Percentiles rank a stretch among this genome's conserved stretches.
phyloP scores from a whole-genome alignment of 2,113 vertebrate species.

The Amphilophus citrinellus region DNA sequence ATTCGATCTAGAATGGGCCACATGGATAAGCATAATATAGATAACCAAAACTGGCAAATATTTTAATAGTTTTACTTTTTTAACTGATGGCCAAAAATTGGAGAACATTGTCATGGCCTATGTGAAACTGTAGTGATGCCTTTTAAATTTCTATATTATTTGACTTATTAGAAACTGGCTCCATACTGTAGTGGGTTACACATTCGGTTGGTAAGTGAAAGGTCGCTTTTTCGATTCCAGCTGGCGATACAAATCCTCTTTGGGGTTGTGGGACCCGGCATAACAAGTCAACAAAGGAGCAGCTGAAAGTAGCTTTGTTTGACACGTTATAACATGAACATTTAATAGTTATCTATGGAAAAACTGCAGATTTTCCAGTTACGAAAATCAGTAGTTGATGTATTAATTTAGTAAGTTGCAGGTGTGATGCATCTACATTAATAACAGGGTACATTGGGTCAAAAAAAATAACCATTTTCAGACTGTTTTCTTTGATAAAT shows the following conservation, averaged over 20 bases:
- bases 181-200: not conserved
- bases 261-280: not conserved
- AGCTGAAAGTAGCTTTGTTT: not conserved
- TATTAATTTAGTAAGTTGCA: conserved; percentile 1
- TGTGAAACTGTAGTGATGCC: no score
- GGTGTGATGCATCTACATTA: not conserved
- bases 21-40: not conserved
- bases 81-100: not conserved
- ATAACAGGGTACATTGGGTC: no score
- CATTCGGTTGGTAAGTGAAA: not conserved
- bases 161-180: not conserved
- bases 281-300: not conserved
- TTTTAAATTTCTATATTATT: not conserved
- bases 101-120: no score
- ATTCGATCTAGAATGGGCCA: not conserved
- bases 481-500: not conserved
- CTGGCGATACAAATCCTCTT: not conserved
- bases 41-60: not conserved
- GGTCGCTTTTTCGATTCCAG: not conserved
- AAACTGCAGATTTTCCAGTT: not conserved
- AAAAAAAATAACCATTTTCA: no score
- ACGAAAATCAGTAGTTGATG: not conserved
- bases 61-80: not conserved
- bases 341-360: not conserved
- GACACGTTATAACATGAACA: not conserved